Base-by-base conservation (phyloP, 2,888 invertebrate species). In the Caenorhabditis sp. region DNA sequence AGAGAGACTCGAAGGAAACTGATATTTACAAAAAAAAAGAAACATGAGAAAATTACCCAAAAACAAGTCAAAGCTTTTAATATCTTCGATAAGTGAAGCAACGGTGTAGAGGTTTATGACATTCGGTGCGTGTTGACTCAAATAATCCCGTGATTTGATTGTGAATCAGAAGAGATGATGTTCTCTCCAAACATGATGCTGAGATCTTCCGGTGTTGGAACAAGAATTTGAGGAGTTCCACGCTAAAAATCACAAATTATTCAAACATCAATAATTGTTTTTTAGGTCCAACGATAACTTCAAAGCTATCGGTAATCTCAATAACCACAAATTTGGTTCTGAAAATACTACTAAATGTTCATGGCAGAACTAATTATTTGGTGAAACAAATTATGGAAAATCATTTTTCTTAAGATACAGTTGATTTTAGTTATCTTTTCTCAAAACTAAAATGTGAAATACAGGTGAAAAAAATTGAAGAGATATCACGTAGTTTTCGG, bases 151-250 rank as follows among this genome's bases (percentile, higher is more conserved):
- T 60, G 60, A 49, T 60, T 51, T 51, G 23, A 31, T 60, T 60
- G 59, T 21, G 8, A 23, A 37, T 43, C 17, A 17, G n/a, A n/a
- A 23, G 50, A 17, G 21, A 14, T 12, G 0, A 61, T n/a, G n/a
- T 31, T 17, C 37, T 54, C 72, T 14, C 62, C 67, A 21, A 74
- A 69, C 43, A 74, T 19, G 57, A 74, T 62, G 10, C 51, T n/a
- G 14, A 66, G 61, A 23, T 75, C 75, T 24, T 69, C 69, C 0
- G 43, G 50, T 4, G 75, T 69, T 36, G 75, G 75, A 0, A 75
- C 50, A 12, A 75, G 43, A 24, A 66, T 66, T 19, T 74, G 67
- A 5, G 73, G 73, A 8, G 65, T 66, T 1, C 62, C 24, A 10
- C 60, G 66, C 67, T 68, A 37, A 27, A 66, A 66, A 62, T 36